phyloP scores from a whole-genome alignment of 2,797 vertebrate species.

The Acanthornis magna region DNA sequence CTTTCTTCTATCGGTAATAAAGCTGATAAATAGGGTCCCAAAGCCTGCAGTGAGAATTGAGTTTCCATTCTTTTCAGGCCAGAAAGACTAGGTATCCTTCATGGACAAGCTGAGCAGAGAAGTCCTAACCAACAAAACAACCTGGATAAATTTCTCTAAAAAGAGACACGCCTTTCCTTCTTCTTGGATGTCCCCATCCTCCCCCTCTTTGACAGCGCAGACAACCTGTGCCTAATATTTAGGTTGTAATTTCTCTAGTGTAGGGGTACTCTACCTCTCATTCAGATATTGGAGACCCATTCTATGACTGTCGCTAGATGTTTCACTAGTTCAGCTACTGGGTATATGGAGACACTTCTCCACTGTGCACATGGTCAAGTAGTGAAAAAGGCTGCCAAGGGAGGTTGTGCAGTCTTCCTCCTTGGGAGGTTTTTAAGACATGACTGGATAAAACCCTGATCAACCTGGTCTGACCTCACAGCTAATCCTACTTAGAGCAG shows the following conservation, averaged over 20 bases:
- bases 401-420: not conserved
- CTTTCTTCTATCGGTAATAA: not conserved
- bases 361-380: not conserved
- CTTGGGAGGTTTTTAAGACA: not conserved
- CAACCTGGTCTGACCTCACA: not conserved
- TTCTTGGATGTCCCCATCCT: not conserved
- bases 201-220: not conserved
- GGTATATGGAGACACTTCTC: not conserved
- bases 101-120: not conserved
- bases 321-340: not conserved
- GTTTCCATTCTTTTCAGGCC: not conserved
- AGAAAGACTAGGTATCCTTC: not conserved
- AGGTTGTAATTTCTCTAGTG: not conserved
- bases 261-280: not conserved
- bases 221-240: not conserved
- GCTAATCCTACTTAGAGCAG: slow-evolving; percentile 6
- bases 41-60: not conserved
- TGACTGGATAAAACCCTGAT: slow-evolving; percentile 21
- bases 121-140: not conserved
- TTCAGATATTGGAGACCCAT: not conserved
- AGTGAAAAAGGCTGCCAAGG: not conserved
- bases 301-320: not conserved
- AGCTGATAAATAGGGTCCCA: not conserved
- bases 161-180: not conserved
- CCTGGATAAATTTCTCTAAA: not conserved